phyloP scores from a whole-genome alignment of 1,140 invertebrate genomes.

The Brachionus paranguensis region DNA sequence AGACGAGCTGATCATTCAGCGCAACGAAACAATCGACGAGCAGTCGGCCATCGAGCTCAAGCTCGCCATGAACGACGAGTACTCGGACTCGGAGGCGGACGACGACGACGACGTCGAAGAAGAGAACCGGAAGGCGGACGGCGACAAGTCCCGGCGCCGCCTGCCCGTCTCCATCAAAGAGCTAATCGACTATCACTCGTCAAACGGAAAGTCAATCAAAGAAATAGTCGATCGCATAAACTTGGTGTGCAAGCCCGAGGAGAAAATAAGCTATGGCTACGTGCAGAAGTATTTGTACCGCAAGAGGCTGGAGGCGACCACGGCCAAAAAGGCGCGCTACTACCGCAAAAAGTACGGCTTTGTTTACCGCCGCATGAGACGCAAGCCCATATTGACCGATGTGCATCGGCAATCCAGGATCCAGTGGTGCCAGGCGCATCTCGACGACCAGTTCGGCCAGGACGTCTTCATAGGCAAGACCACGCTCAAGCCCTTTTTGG shows the following conservation, averaged over 20 bases:
- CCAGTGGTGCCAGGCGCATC: conserved; percentile 26
- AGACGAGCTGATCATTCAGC: conserved; percentile 12
- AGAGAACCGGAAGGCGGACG: neutral
- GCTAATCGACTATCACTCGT: conserved; percentile 24
- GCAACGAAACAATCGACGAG: neutral
- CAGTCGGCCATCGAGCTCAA: neutral
- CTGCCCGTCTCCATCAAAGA: conserved; percentile 31
- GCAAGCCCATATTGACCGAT: conserved; percentile 31
- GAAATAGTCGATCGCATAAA: conserved; percentile 34
- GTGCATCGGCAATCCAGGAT: conserved; percentile 8
- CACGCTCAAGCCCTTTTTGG: conserved; percentile 14
- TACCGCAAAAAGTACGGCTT: conserved; percentile 37
- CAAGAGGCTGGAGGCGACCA: conserved; percentile 23
- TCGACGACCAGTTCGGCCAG: neutral
- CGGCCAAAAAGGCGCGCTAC: conserved; percentile 28
- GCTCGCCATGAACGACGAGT: neutral
- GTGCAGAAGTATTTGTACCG: conserved; percentile 37
- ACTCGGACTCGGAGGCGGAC: neutral
- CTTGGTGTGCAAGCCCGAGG: conserved; percentile 20
- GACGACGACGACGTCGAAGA: conserved; percentile 11
- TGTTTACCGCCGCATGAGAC: conserved; percentile 21
- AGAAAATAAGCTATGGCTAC: conserved; percentile 37
- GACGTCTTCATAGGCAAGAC: conserved; percentile 35
- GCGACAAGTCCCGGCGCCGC: neutral
- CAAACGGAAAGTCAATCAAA: conserved; percentile 37